phyloP scores from a whole-genome alignment of 92 coral and sea anemone species.

The Porites divaricata region DNA sequence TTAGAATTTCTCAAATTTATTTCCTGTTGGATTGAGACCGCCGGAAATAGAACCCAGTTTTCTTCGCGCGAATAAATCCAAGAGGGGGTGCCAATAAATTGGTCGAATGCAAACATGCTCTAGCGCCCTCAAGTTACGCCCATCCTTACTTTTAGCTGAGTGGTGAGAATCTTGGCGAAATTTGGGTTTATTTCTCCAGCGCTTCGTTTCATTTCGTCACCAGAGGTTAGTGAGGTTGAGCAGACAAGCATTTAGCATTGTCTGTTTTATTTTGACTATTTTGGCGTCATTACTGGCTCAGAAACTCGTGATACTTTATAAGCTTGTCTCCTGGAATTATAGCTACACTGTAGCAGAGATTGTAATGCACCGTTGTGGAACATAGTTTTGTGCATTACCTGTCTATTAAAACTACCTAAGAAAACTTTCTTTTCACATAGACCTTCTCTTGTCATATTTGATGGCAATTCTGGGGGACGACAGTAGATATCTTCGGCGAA shows the following conservation, averaged over 20 bases:
- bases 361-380: slow-evolving; percentile 21
- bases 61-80: background rate
- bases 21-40: background rate
- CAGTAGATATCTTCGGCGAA: background rate
- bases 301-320: background rate
- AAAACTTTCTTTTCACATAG: background rate
- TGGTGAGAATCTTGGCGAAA: slow-evolving; percentile 3
- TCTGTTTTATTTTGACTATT: background rate
- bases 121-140: slow-evolving; percentile 35
- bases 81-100: slow-evolving; percentile 45
- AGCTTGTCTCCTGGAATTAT: background rate
- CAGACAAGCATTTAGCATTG: background rate
- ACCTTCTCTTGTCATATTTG: background rate
- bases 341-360: slow-evolving; percentile 7
- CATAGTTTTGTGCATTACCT: slow-evolving; percentile 6
- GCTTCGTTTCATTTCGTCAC: background rate
- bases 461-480: background rate
- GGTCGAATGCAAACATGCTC: background rate
- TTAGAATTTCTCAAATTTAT: background rate
- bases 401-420: background rate
- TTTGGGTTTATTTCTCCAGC: slow-evolving; percentile 7
- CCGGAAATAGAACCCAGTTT: slow-evolving; percentile 42
- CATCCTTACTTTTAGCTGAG: slow-evolving; percentile 13
- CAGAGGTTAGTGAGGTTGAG: slow-evolving; percentile 12
- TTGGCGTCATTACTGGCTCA: background rate